Percentiles rank a stretch among this genome's conserved stretches.
These are phyloP conservation scores for Eristalis tenax DNA, from an alignment of 2,888 invertebrate species.

Conservation along the genomic window DNA sequence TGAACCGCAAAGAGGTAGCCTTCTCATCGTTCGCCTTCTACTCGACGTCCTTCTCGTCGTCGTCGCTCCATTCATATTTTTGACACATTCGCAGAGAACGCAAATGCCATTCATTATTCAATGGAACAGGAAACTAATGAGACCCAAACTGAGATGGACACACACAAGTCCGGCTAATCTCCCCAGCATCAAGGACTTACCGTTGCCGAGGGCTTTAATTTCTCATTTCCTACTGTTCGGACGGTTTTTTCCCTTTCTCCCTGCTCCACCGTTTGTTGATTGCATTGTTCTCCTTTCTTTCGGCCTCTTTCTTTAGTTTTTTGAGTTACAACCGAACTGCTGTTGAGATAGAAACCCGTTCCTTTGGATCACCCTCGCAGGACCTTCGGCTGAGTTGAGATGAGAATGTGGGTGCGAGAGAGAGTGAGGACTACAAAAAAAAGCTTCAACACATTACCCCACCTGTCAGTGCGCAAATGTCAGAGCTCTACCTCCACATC, in stretches of 20 bases:
- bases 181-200: constrained; percentile 58
- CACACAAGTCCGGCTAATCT: constrained; percentile 69
- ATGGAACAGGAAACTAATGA: constrained; percentile 67
- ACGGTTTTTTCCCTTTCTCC: constrained; percentile 7
- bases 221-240: constrained; percentile 53
- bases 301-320: constrained; percentile 14
- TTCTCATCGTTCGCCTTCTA: neutral
- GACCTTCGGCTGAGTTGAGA: neutral
- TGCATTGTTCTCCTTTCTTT: constrained; percentile 1
- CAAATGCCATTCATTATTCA: constrained; percentile 63
- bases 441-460: constrained; percentile 27
- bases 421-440: neutral
- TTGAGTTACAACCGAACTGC: constrained; percentile 39
- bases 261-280: constrained; percentile 10
- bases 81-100: constrained; percentile 53
- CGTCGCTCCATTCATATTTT: constrained; percentile 42
- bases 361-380: constrained; percentile 11
- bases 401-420: neutral
- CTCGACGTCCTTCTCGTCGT: neutral
- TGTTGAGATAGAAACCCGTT: constrained; percentile 26
- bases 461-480: constrained; percentile 50
- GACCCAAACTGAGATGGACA: constrained; percentile 67
- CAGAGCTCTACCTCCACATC: constrained; percentile 5
- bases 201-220: constrained; percentile 62
- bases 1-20: constrained; percentile 30